Percentiles rank a stretch among this genome's conserved stretches.
Conservation (phyloP, 2,888 invertebrate genomes). For the Troides aeacus region DNA sequence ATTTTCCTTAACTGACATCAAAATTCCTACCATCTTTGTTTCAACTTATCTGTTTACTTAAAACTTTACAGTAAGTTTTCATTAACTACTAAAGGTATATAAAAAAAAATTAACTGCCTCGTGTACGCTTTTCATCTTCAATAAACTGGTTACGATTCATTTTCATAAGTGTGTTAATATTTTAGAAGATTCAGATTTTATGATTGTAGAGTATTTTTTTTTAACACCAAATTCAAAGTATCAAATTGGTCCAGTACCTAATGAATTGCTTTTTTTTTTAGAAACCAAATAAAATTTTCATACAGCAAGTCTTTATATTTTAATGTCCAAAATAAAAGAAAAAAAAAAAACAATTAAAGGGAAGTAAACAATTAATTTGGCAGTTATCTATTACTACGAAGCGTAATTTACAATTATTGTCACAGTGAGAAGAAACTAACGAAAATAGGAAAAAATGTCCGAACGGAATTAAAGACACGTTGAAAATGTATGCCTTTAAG, state of each 20-base stretch:
- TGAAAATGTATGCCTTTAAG: slow-evolving; percentile 41
- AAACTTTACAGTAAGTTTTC: neutral
- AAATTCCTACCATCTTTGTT: neutral
- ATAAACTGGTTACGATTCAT: neutral
- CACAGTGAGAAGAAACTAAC: slow-evolving; percentile 71
- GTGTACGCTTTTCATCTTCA: neutral
- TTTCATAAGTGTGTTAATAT: neutral
- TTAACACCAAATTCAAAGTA: neutral
- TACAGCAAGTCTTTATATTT: neutral
- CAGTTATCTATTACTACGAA: slow-evolving; percentile 71
- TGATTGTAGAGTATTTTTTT: neutral
- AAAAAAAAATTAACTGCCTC: neutral
- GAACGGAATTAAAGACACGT: slow-evolving; percentile 36
- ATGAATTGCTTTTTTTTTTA: slow-evolving; percentile 11
- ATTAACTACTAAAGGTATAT: neutral
- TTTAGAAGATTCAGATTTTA: neutral
- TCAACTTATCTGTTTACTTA: neutral
- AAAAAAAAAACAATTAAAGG: slow-evolving; percentile 5
- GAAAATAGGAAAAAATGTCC: slow-evolving; percentile 46
- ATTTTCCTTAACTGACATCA: neutral
- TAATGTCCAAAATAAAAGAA: slow-evolving; percentile 9
- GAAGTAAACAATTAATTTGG: slow-evolving; percentile 51
- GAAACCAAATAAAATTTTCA: neutral
- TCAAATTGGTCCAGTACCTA: slow-evolving; percentile 28
- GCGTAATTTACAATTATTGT: slow-evolving; percentile 79